Conservation (phyloP, 1,140 invertebrate genomes). For the Sitodiplosis mosellana region DNA sequence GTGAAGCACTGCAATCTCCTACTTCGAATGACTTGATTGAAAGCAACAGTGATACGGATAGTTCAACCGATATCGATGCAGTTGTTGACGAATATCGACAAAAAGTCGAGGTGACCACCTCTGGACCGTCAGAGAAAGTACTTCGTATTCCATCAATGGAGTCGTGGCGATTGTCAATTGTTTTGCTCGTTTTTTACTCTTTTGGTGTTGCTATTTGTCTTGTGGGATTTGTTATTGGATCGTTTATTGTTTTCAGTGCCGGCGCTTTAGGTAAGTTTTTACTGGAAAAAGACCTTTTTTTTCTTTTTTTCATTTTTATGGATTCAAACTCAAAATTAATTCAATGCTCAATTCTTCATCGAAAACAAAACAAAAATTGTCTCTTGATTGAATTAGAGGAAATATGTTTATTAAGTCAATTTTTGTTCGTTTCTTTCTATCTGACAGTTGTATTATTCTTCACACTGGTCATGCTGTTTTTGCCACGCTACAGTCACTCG, state of each 20-base stretch:
- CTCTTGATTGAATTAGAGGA: not conserved
- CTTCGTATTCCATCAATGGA: conserved; percentile 17
- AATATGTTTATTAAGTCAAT: not conserved
- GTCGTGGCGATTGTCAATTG: conserved; percentile 14
- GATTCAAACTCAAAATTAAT: not conserved
- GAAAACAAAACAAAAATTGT: not conserved
- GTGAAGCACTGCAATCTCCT: not conserved
- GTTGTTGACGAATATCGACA: conserved; percentile 24
- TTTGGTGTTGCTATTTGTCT: conserved; percentile 16
- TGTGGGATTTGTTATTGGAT: conserved; percentile 11
- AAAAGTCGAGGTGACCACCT: conserved; percentile 21
- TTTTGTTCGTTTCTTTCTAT: not conserved
- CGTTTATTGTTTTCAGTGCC: not conserved
- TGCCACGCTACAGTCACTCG: conserved; percentile 18
- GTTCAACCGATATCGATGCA: conserved; percentile 24
- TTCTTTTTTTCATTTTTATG: not conserved
- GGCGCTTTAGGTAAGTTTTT: not conserved
- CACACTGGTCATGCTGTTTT: conserved; percentile 18
- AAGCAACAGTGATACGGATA: conserved; percentile 16
- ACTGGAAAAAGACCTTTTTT: not conserved
- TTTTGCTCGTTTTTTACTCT: conserved; percentile 8
- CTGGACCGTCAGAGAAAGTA: conserved; percentile 17
- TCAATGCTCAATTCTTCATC: not conserved
- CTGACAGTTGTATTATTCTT: conserved; percentile 13
- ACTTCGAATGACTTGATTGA: not conserved